Evolutionary conservation across 1,140 invertebrate genomes (phyloP).

Genomic region (Ctenoplectra terminalis): DNA sequence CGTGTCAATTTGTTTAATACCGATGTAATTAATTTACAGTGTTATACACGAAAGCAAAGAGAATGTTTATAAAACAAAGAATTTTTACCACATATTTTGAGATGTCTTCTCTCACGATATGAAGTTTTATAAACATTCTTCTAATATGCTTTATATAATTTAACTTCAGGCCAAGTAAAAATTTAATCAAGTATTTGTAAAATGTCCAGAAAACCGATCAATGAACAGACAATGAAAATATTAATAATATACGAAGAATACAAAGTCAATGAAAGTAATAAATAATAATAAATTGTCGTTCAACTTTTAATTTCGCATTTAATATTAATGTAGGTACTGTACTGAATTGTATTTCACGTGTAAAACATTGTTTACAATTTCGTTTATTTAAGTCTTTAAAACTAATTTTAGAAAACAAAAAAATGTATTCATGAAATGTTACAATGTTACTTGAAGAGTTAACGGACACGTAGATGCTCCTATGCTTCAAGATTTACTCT

Average conservation of each 20-base stretch:
- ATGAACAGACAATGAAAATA: conserved; percentile 24
- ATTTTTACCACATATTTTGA: conserved; percentile 19
- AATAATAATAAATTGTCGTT: conserved; percentile 24
- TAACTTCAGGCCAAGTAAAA: background rate
- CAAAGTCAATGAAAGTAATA: conserved; percentile 33
- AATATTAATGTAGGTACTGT: background rate
- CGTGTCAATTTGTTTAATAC: conserved; percentile 42
- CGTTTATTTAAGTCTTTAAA: conserved; percentile 9
- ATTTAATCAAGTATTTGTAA: conserved; percentile 18
- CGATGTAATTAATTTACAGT: background rate
- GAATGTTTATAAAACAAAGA: conserved; percentile 17
- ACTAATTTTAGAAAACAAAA: conserved; percentile 13
- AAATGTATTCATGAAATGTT: conserved; percentile 5
- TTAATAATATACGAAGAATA: conserved; percentile 16
- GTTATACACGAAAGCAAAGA: background rate
- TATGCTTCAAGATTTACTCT: conserved; percentile 44
- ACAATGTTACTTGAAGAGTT: conserved; percentile 29
- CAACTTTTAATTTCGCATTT: conserved; percentile 23
- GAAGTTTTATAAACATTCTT: conserved; percentile 21
- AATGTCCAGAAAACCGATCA: conserved; percentile 7
- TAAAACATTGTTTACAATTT: conserved; percentile 17
- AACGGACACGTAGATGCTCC: conserved; percentile 1
- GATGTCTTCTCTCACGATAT: background rate
- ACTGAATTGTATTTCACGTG: background rate
- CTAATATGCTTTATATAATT: conserved; percentile 17